Base-by-base conservation (phyloP, 1,140 invertebrate species). In the Leguminivora glycinivorella region DNA sequence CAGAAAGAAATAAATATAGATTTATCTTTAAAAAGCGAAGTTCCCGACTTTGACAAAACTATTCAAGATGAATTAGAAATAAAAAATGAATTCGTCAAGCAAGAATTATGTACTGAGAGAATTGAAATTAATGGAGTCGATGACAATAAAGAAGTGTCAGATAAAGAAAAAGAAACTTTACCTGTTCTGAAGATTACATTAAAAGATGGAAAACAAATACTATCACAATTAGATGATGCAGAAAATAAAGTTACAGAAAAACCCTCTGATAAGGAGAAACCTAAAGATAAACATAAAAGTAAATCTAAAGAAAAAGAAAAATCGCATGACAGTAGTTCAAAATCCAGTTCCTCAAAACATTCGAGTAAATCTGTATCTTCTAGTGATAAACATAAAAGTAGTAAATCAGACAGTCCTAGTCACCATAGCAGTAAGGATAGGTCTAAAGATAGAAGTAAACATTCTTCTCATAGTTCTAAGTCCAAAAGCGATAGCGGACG, bases 121-220 rank as follows among this genome's bases (percentile, higher is more conserved):
- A 75, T 71, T 76, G 72, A 80, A 47, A 58, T 67, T 31, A 63
- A 76, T 76, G 72, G 80, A 75, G 73, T 81, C 76, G 72, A 80
- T 75, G 74, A 84, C 85, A 38, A 93, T 93, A 73, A 74, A 31
- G 81, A 75, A 72, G 80, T 87, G 58, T 38, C 69, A 56, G 85
- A 88, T 72, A 79, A 73, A 40, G 69, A 70, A 47, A 68, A 70
- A 4, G 73, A 76, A 68, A 40, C 75, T 43, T 82, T 92, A 67
- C 91, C 90, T 19, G 83, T 92, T 68, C 76, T 92, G 79, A 96
- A 96, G 92, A 94, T 96, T 76, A 94, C 94, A 31, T 93, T 96
- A 73, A 94, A 94, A 77, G 95, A 96, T 92, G 95, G 95, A 9
- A 95, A 95, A 86, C 94, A 95, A 84, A 92, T 95, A 56, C 87